These are phyloP conservation scores for Apamea anceps DNA, from an alignment of 2,888 invertebrate genomes.

Conservation along the genomic window DNA sequence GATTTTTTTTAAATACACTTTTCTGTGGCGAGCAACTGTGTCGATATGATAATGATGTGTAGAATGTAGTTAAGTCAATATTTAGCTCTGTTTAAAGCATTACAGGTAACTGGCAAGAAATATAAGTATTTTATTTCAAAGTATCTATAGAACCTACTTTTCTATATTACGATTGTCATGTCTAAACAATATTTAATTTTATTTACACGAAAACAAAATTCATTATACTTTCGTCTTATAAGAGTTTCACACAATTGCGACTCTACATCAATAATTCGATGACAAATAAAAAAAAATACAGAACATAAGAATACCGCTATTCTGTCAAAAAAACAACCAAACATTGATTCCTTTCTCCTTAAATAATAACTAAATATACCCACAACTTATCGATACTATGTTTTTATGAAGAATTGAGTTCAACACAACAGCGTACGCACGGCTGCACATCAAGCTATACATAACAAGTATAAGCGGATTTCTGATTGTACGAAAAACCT, in stretches of 20 bases:
- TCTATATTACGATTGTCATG: neutral
- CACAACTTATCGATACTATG: constrained; percentile 13
- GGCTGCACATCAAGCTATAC: too few relatives aligned
- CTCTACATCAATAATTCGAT: too few relatives aligned
- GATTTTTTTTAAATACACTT: neutral
- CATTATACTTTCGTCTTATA: constrained; percentile 7
- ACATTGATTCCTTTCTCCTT: neutral
- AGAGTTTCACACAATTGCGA: constrained; percentile 5
- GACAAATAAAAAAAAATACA: neutral
- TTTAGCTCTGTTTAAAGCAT: constrained; percentile 26
- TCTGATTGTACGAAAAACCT: too few relatives aligned
- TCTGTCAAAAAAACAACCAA: constrained; percentile 8
- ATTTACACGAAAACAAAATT: neutral
- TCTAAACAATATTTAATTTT: neutral
- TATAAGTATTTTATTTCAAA: constrained; percentile 7
- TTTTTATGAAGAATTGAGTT: constrained; percentile 16
- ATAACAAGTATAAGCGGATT: too few relatives aligned
- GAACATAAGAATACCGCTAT: constrained; percentile 3
- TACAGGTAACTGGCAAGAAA: constrained; percentile 49
- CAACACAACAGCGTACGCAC: neutral
- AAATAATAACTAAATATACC: constrained; percentile 32
- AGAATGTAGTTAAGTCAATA: constrained; percentile 38
- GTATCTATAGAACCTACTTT: neutral
- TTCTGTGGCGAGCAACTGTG: constrained; percentile 10
- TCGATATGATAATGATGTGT: constrained; percentile 15